Evolutionary conservation across 2,113 vertebrate genomes (phyloP).

Genomic region (Raja brachyura): DNA sequence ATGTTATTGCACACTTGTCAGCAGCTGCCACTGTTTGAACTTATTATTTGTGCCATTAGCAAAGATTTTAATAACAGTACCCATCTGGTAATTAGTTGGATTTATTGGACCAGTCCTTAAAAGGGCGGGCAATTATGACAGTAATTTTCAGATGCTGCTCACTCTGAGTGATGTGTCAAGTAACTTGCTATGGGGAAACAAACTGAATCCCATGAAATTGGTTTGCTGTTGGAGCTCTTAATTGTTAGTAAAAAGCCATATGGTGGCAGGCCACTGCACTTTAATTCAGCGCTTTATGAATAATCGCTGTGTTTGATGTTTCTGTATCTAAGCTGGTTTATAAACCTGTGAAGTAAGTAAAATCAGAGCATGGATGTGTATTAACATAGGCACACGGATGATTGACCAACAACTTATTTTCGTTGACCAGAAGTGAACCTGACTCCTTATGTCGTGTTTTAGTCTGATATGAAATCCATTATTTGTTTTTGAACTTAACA

Average conservation of each 20-base stretch:
- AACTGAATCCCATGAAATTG: slow-evolving; percentile 32
- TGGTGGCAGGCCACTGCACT: slow-evolving; percentile 1
- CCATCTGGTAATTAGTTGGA: slow-evolving; percentile 43
- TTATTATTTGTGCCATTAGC: slow-evolving; percentile 44
- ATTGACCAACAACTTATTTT: background rate
- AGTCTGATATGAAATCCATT: background rate
- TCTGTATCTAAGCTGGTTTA: background rate
- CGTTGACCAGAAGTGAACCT: background rate
- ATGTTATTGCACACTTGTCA: slow-evolving; percentile 40
- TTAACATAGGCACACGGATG: background rate
- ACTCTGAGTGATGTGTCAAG: slow-evolving; percentile 44
- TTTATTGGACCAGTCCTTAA: slow-evolving; percentile 44
- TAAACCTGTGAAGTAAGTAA: background rate
- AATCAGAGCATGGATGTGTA: background rate
- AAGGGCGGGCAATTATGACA: slow-evolving; percentile 44
- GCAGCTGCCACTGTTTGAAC: slow-evolving; percentile 41
- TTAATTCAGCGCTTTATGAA: background rate
- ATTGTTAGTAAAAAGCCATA: slow-evolving; percentile 18
- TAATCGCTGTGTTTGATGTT: background rate
- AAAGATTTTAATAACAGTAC: slow-evolving; percentile 45
- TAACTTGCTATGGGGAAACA: slow-evolving; percentile 31
- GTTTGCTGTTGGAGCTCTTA: slow-evolving; percentile 23
- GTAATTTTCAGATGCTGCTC: slow-evolving; percentile 36
- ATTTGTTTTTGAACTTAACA: background rate
- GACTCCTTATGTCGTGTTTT: background rate